Evolutionary conservation across 2,797 vertebrate genomes (phyloP).

Genomic region (Meriones psammophilus): DNA sequence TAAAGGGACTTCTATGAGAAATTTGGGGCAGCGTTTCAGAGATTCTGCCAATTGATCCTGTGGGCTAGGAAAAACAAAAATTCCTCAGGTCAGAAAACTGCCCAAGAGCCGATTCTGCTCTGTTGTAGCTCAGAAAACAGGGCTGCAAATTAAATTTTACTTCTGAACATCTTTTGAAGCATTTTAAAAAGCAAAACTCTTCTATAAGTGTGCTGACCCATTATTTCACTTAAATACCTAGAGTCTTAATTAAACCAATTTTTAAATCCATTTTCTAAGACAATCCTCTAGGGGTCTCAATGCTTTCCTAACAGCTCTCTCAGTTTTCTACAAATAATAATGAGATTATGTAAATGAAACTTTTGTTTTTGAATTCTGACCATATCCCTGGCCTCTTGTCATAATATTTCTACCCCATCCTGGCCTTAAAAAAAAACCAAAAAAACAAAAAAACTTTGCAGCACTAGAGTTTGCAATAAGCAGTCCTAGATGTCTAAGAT

Average conservation of each 20-base stretch:
- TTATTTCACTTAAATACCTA: conserved; percentile 75
- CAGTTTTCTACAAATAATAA: conserved; percentile 71
- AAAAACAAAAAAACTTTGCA: neutral
- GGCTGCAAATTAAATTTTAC: conserved; percentile 66
- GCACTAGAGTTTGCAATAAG: conserved; percentile 11
- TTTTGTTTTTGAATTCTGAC: conserved; percentile 20
- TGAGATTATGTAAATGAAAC: conserved; percentile 62
- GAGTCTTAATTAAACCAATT: conserved; percentile 77
- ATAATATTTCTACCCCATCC: neutral
- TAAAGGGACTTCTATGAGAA: conserved; percentile 7
- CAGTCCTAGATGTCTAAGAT: neutral
- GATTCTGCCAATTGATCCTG: neutral
- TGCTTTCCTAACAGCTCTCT: conserved; percentile 8
- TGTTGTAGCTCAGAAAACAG: conserved; percentile 53
- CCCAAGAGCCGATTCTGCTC: conserved; percentile 46
- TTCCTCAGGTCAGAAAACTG: conserved; percentile 50
- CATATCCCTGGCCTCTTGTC: neutral
- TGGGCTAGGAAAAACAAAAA: conserved; percentile 20
- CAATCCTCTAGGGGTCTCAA: conserved; percentile 54
- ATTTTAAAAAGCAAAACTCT: conserved; percentile 64
- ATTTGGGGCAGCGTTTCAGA: conserved; percentile 40
- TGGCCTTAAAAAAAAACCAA: neutral
- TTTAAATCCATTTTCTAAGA: conserved; percentile 70
- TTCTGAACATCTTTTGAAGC: conserved; percentile 67
- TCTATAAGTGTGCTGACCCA: conserved; percentile 68